Base-by-base conservation (phyloP, 1,140 invertebrate genomes). In the Oedothorax gibbosus region DNA sequence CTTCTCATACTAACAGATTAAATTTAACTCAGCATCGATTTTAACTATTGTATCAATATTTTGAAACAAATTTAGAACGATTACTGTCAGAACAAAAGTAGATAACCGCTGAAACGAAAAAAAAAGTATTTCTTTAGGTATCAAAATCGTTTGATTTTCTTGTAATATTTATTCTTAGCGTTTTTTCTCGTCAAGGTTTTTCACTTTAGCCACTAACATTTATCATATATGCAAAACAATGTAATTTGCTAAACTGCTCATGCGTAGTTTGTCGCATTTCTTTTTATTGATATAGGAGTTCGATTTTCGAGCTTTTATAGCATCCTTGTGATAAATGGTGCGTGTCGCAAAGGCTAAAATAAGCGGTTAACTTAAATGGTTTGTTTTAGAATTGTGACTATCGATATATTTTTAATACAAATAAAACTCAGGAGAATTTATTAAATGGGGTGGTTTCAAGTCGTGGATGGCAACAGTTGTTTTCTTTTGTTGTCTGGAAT, bases 181-280 rank as follows among this genome's bases (percentile, higher is more conserved):
- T 51, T 53, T n/a, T 49, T 53, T 18, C 20, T 51, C 8, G 14
- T n/a, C 69, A 18, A 54, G 53, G 3, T 53, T 71, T 69, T 50
- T 49, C 35, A 14, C 7, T 50, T n/a, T 9, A 18, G n/a, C 54
- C 20, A 11, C 69, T 53, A 71, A 71, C n/a, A 71, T 71, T 71
- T 71, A 20, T 71, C 69, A 53, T 71, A 7, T 71, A n/a, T 18
- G 9, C 20, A 71, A 71, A 18, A 51, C 15, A 20, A 7, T 7
- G 72, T 15, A 57, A 75, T 75, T 75, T 75, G n/a, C 8, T 10
- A 15, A 49, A 49, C 35, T 60, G 49, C 72, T 75, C 53, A 75
- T 57, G 72, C 72, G 72, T 75, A 57, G 11, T 20, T 2, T 12
- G 51, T 21, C 15, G 11, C 6, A n/a, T 9, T 18, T 15, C 56